Evolutionary conservation across 2,888 invertebrate species (phyloP).

Genomic region (Dryobota labecula): DNA sequence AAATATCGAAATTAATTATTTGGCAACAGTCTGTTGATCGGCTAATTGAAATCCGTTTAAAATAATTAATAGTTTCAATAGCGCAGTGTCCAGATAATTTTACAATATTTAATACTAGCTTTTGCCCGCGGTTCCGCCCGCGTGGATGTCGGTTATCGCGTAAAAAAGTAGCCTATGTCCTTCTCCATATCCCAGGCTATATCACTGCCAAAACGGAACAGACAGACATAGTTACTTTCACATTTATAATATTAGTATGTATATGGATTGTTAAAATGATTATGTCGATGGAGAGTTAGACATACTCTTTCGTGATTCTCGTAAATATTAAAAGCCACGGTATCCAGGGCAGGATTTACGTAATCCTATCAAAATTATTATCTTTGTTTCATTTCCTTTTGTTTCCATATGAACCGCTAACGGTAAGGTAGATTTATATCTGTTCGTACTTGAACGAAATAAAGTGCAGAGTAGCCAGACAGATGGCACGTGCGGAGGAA

Average conservation of each 20-base stretch:
- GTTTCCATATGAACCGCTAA: slow-evolving; percentile 23
- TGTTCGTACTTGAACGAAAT: slow-evolving; percentile 36
- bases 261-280: background rate
- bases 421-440: slow-evolving; percentile 33
- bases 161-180: no score
- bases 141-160: no score
- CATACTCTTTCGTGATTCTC: background rate
- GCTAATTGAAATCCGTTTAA: slow-evolving; percentile 23
- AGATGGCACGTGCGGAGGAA: background rate
- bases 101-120: slow-evolving; percentile 16
- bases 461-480: slow-evolving; percentile 24
- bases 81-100: background rate
- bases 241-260: no score
- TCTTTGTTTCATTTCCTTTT: slow-evolving; percentile 38
- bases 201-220: no score
- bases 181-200: no score
- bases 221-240: no score
- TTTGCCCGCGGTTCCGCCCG: no score
- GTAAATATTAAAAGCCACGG: background rate
- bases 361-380: slow-evolving; percentile 25
- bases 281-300: background rate
- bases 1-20: slow-evolving; percentile 25
- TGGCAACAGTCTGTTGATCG: background rate
- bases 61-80: slow-evolving; percentile 13
- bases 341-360: slow-evolving; percentile 2